These are phyloP conservation scores for Eilema depressum DNA, from an alignment of 2,888 invertebrate genomes.

Conservation along the genomic window DNA sequence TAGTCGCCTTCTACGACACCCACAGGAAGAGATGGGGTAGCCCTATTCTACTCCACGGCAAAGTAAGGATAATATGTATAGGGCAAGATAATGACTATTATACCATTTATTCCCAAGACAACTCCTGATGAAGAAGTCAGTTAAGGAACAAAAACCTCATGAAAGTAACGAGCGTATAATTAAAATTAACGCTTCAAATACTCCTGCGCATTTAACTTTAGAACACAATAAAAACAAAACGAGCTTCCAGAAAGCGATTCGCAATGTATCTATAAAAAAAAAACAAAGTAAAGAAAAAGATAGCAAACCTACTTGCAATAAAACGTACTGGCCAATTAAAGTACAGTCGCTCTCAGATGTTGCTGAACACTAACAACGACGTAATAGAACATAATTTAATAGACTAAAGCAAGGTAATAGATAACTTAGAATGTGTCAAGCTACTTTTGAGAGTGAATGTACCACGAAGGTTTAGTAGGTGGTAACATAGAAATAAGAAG, in stretches of 20 bases:
- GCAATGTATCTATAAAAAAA: background rate
- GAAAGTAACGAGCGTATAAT: constrained; percentile 1
- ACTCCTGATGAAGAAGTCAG: background rate
- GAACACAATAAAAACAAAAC: constrained; percentile 1
- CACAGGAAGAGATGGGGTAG: no score
- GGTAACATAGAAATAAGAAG: constrained; percentile 39
- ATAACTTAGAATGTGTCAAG: background rate
- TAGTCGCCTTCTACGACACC: no score
- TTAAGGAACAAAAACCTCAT: background rate
- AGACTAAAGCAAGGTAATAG: background rate
- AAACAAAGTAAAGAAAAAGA: constrained; percentile 5
- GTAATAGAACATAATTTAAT: no score
- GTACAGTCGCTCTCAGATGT: constrained; percentile 9
- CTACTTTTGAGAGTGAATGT: constrained; percentile 18
- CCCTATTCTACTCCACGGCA: no score
- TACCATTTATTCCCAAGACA: background rate
- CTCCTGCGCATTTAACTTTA: constrained; percentile 4
- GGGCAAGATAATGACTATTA: background rate
- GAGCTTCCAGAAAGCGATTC: constrained; percentile 1
- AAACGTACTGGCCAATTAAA: constrained; percentile 46
- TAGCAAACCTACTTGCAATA: constrained; percentile 24
- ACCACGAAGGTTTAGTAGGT: constrained; percentile 20
- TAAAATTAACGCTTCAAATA: constrained; percentile 1
- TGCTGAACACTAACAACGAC: background rate
- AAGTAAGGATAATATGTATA: background rate